Evolutionary conservation across 2,113 vertebrate species (phyloP), one percentile per base, ranked within the genome.

Genomic region (Albula goreensis): DNA sequence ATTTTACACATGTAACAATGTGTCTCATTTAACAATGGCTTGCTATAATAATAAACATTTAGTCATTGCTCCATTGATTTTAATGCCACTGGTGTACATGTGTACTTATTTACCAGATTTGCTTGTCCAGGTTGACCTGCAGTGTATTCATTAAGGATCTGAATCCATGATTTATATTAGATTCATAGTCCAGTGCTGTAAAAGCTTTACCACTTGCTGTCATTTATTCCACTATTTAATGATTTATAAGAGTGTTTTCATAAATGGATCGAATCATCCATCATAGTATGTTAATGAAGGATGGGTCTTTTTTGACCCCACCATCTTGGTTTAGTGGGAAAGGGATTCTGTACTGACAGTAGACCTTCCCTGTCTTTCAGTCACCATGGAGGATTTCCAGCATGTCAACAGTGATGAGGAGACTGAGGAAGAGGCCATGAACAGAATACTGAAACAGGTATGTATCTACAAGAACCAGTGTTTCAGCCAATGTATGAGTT

Each of bases 401-500:
- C 89, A 96, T 7, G 95, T 96, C 31, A 96, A 99, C 90, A 99
- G 97, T 60, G 98, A 98, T 70, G 98, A 99, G 13, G 97, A 99
- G 51, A 96, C 97, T n/a, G 93, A 97, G 85, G 97, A 99, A 86
- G 96, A 96, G 90, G 94, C 96, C 82, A 94, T 98, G 86, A 91
- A 74, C 90, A 96, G 96, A 90, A 94, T 98, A 50, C 90, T 99
- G 53, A 97, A 96, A 91, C 97, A 97, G 97, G 98, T 96, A 5
- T 86, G 91, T 22, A 66, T 11, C 57, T 1, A 50, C 31, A 2
- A 13, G 5, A 66, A 66, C 6, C 70, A 74, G 5, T 31, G n/a
- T n/a, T 10, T 74, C 70, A n/a, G 31, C 8, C 60, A 11, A 13
- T 74, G 70, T 25, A 41, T 41, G 0, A 41, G 31, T 17, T 70